A percentile compares a stretch with the other conserved stretches of the same genome.
phyloP scores from a whole-genome alignment of 2,113 vertebrate species.

The Asarcornis scutulata region DNA sequence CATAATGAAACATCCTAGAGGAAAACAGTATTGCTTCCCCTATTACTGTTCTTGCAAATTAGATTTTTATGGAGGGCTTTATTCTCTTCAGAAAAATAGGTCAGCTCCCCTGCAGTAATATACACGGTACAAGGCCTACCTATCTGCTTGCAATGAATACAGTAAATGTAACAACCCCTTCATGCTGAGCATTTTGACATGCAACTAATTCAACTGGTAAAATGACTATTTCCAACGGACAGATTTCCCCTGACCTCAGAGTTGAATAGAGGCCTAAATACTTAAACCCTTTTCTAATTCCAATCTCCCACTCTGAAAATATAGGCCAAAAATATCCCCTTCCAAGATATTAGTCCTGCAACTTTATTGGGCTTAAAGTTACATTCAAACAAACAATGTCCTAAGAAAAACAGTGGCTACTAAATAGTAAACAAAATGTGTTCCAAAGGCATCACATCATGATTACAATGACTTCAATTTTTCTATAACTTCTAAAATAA shows the following conservation, averaged over 20 bases:
- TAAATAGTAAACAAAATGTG: conserved; percentile 49
- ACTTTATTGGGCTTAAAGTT: conserved; percentile 37
- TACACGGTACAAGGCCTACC: background rate
- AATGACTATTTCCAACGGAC: background rate
- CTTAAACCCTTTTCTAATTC: conserved; percentile 43
- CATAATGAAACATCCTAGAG: background rate
- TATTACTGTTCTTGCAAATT: background rate
- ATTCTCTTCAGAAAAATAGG: conserved; percentile 37
- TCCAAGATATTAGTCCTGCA: conserved; percentile 34
- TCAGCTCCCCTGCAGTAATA: background rate
- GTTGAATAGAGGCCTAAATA: background rate
- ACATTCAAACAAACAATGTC: conserved; percentile 23
- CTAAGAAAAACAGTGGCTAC: conserved; percentile 47
- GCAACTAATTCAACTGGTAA: background rate
- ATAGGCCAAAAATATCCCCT: conserved; percentile 61
- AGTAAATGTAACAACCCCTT: background rate
- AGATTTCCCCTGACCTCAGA: conserved; percentile 13
- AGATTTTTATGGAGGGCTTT: conserved; percentile 1
- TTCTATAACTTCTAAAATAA: conserved; percentile 42
- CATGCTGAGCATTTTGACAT: background rate
- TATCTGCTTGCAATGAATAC: background rate
- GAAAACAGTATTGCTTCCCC: background rate
- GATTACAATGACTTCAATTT: conserved; percentile 56
- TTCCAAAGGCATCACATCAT: conserved; percentile 17
- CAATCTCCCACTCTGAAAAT: conserved; percentile 38